These are phyloP conservation scores for Ovibos moschatus DNA, from an alignment of 2,113 vertebrate species.

Conservation along the genomic window DNA sequence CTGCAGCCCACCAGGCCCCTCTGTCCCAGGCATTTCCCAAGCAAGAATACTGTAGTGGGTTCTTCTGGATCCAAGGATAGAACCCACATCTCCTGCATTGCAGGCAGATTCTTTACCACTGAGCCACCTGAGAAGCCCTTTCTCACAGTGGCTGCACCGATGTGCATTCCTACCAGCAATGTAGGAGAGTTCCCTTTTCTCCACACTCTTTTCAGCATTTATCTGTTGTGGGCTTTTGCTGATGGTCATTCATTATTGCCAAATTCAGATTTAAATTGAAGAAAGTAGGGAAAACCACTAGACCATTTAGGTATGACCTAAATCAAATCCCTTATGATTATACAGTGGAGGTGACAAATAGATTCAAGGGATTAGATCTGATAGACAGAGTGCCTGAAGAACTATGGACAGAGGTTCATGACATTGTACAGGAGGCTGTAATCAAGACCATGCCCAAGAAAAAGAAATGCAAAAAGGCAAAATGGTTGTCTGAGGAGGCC, in stretches of 20 bases:
- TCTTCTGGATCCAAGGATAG: not conserved
- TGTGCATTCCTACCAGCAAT: not conserved
- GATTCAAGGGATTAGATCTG: not conserved
- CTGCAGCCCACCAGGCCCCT: not conserved
- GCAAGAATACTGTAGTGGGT: not conserved
- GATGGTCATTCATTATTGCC: not conserved
- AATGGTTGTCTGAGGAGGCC: not conserved
- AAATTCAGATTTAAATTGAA: not conserved
- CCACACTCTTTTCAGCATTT: not conserved
- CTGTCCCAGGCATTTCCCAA: not conserved
- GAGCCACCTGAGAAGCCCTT: not conserved
- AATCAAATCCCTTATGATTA: not conserved
- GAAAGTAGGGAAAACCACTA: not conserved
- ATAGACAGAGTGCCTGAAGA: not conserved
- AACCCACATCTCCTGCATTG: not conserved
- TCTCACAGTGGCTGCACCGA: not conserved
- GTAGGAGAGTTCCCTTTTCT: not conserved
- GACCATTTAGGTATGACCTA: not conserved
- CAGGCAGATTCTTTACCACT: not conserved
- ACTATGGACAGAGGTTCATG: not conserved
- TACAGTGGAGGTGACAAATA: not conserved
- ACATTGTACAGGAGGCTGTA: not conserved
- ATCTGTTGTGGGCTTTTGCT: not conserved
- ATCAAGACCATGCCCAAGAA: not conserved
- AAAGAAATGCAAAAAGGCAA: not conserved